phyloP scores from a whole-genome alignment of 2,113 vertebrate genomes.

The Pterocles burchelli region DNA sequence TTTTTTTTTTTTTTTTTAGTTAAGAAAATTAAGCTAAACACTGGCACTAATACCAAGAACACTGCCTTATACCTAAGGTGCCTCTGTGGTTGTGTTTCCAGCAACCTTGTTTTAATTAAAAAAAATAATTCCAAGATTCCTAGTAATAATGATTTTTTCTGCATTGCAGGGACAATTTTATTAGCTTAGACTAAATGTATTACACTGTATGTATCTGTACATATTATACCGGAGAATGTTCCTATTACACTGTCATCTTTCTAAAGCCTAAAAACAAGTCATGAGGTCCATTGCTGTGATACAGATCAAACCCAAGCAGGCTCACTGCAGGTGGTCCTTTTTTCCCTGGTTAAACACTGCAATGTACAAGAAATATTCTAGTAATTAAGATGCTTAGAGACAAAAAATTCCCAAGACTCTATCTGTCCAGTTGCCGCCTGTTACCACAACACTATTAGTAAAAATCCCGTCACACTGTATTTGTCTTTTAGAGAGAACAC shows the following conservation, averaged over 20 bases:
- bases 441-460: neutral
- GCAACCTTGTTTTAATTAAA: neutral
- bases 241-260: neutral
- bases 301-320: neutral
- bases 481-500: neutral
- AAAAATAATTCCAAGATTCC: too few species aligned
- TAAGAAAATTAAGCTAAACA: neutral
- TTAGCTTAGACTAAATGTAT: neutral
- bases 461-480: neutral
- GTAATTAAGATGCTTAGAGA: neutral
- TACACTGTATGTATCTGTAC: accelerated
- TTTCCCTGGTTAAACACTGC: neutral
- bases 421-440: neutral
- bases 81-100: neutral
- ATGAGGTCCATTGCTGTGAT: neutral
- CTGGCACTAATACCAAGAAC: neutral
- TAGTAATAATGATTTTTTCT: neutral
- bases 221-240: neutral
- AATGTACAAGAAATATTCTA: neutral
- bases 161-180: neutral
- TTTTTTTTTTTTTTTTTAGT: neutral
- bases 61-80: neutral
- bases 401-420: neutral
- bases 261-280: neutral
- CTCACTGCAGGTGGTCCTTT: neutral